Base-by-base conservation (phyloP, 2,888 invertebrate genomes). In the Andrena camellia region DNA sequence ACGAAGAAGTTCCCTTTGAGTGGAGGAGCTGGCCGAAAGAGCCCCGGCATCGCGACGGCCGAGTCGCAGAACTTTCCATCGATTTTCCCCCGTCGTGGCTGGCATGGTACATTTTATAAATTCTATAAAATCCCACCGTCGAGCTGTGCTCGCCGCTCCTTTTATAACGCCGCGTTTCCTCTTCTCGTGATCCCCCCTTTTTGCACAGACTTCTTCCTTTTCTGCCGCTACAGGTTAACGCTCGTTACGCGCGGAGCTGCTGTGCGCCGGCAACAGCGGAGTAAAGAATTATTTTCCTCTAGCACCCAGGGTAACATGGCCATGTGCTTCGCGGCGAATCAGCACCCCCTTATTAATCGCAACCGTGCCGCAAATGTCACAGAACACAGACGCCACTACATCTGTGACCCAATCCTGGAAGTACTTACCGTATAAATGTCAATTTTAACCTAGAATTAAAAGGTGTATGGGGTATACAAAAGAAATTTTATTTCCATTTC, bases 1-100 rank as follows among this genome's bases (percentile, higher is more conserved):
- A 70, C 79, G 77, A 87, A 67, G 91, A 92, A 82, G 90, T 87
- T 82, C 71, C 80, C 75, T 86, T 92, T 52, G 84, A 84, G 69
- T 42, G 63, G 78, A 82, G 29, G 70, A 71, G 63, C 72, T 62
- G 70, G 74, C 68, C 78, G 23, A 42, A 26, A 26, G 60, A 63
- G 48, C 74, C 31, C 67, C 73, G 78, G 75, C 86, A 77, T 66
- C 78, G 54, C 74, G 77, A 71, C 78, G 71, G 76, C 69, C 52
- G 69, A 72, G 62, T 66, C 74, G 72, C 68, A 69, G 69, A 83
- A 85, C 85, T 87, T 85, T 72, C 77, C 85, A 87, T 87, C 87
- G 86, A 87, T 87, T 83, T 80, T 64, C n/a, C 23, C n/a, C 35
- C 29, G 7, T 31, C 31, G 54, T 77, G 29, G 60, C 57, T 33